A percentile compares a stretch with the other conserved stretches of the same genome.
Conservation (phyloP, 2,113 vertebrate genomes). For the Apeltes quadracus region DNA sequence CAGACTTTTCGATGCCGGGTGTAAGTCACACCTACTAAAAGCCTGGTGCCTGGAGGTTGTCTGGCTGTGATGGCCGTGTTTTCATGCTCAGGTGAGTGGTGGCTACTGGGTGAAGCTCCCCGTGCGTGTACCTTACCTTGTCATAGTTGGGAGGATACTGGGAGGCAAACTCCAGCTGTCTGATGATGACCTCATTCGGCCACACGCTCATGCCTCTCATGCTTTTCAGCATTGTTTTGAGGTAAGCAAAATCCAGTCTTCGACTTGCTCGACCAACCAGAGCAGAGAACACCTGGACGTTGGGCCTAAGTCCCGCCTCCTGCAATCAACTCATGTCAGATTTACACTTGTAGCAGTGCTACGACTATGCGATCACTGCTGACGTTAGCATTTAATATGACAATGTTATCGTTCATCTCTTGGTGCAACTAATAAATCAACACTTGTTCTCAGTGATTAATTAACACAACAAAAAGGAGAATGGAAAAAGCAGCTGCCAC, state of each 20-base stretch:
- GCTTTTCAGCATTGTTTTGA: conserved; percentile 84
- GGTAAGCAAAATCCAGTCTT: conserved; percentile 88
- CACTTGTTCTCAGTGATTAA: not conserved
- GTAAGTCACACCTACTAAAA: not conserved
- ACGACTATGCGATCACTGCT: not conserved
- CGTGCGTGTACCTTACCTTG: conserved; percentile 76
- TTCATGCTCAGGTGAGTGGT: not conserved
- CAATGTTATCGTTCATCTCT: not conserved
- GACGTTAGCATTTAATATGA: no score
- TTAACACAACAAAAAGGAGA: not conserved
- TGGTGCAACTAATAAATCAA: not conserved
- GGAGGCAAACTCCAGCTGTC: conserved; percentile 91
- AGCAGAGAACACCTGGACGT: conserved; percentile 87
- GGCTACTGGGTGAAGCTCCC: not conserved
- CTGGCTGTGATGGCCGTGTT: not conserved
- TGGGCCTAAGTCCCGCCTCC: conserved; percentile 86
- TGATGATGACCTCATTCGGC: conserved; percentile 91
- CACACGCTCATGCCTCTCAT: conserved; percentile 84
- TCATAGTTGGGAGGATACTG: conserved; percentile 90
- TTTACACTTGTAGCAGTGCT: not conserved
- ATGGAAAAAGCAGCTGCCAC: not conserved
- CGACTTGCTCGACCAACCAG: conserved; percentile 86
- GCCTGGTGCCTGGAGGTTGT: not conserved
- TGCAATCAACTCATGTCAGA: conserved; percentile 54
- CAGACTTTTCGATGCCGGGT: not conserved